phyloP scores from a whole-genome alignment of 2,797 vertebrate genomes.

The Neolamprologus multifasciatus region DNA sequence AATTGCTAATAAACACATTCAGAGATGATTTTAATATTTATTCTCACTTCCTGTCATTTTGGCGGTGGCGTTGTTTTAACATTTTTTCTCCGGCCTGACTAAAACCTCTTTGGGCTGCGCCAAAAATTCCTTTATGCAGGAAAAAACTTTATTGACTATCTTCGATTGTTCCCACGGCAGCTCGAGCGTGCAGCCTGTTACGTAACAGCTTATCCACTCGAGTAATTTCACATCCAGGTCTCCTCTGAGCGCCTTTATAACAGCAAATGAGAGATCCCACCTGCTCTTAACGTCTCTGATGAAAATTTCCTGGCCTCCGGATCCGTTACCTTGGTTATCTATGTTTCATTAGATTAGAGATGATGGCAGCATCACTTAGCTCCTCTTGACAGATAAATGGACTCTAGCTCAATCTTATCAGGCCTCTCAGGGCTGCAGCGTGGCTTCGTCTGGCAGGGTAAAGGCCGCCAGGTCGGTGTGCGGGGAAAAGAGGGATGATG shows the following conservation, averaged over 20 bases:
- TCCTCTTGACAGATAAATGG: conserved; percentile 43
- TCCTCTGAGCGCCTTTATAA: not conserved
- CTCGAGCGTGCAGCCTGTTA: not conserved
- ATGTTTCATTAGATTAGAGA: conserved; percentile 37
- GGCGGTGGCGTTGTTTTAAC: not conserved
- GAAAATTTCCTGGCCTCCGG: conserved; percentile 7
- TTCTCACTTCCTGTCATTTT: not conserved
- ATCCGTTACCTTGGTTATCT: conserved; percentile 34
- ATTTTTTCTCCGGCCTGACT: not conserved
- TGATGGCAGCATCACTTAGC: conserved; percentile 29
- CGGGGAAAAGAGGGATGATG: conserved; percentile 17
- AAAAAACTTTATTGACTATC: not conserved
- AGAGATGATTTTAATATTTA: not conserved
- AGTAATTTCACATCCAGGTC: not conserved
- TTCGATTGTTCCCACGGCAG: not conserved
- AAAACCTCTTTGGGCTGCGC: not conserved
- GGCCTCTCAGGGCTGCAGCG: conserved; percentile 1
- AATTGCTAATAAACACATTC: not conserved
- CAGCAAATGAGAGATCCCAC: not conserved
- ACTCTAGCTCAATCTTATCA: conserved; percentile 29
- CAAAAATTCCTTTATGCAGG: not conserved
- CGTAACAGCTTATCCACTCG: not conserved
- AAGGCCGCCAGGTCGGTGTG: conserved; percentile 11
- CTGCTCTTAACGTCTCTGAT: conserved; percentile 15
- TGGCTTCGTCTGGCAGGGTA: conserved; percentile 2